Base-by-base conservation (phyloP, 2,888 invertebrate species). In the Mythimna ferrago region DNA sequence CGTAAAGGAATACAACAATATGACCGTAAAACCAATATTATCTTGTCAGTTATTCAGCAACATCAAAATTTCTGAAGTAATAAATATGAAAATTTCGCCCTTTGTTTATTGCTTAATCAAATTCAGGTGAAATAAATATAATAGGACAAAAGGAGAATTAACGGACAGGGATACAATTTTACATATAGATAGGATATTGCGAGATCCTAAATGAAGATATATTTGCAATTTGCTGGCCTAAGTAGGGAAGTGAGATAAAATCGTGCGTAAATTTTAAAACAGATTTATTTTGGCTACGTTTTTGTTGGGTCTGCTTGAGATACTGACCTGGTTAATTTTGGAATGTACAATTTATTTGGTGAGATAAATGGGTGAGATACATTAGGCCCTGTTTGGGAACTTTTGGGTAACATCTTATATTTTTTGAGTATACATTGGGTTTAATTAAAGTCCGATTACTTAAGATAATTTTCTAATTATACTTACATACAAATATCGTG, bases 41-140 rank as follows among this genome's bases (percentile, higher is more conserved):
- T 53, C n/a, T 53, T 53, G n/a, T 53, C 51, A 51, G 51, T n/a
- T n/a, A 53, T 53, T 53, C 51, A n/a, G 16, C 19, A 53, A 53
- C 51, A 53, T 53, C 19, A 53, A 53, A 53, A 53, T 65, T 74
- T 65, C 61, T 19, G 44, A 56, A 65, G 51, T 53, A 66, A 66
- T 73, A 74, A 79, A 83, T 74, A 74, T 73, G 66, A 74, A 79
- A 76, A 69, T 56, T 10, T 38, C 19, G 21, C 61, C 76, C 73
- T 66, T 73, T 82, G 74, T 76, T 75, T 66, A 72, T 54, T 61
- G 62, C 41, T 71, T 72, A 62, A 66, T 82, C 73, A 70, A 75
- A 77, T 66, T 54, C 73, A 76, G 67, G 62, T 77, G 58, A 66
- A 75, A 82, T 73, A 80, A 82, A 81, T 71, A 79, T 82, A 74